Conservation (phyloP, 2,113 vertebrate genomes). For the Atractosteus spatula region DNA sequence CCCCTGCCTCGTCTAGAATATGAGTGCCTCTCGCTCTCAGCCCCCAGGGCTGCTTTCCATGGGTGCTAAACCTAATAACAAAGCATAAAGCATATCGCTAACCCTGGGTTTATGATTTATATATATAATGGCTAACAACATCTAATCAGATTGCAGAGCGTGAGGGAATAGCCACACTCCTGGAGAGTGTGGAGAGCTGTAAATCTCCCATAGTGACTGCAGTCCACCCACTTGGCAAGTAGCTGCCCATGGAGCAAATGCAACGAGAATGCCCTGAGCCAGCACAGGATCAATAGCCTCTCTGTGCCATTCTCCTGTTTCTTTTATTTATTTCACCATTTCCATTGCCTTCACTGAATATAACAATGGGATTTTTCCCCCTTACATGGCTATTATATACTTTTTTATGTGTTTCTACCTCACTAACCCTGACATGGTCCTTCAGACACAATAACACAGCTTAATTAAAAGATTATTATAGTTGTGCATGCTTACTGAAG, state of each 20-base stretch:
- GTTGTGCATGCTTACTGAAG: too few relatives aligned
- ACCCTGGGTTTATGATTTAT: conserved; percentile 1
- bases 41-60: neutral
- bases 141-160: conserved; percentile 2
- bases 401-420: too few relatives aligned
- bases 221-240: neutral
- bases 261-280: neutral
- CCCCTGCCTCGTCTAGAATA: neutral
- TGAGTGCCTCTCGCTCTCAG: neutral
- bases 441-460: too few relatives aligned
- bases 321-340: too few relatives aligned
- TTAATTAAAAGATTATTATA: too few relatives aligned
- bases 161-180: neutral
- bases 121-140: neutral
- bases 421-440: too few relatives aligned
- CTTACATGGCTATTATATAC: too few relatives aligned
- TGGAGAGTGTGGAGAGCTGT: neutral
- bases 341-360: too few relatives aligned
- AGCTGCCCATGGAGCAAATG: conserved; percentile 1
- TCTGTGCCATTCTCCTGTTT: too few relatives aligned
- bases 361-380: too few relatives aligned
- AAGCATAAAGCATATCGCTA: neutral
- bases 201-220: conserved; percentile 1
- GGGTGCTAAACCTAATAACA: neutral
- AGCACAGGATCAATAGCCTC: neutral